phyloP scores from a whole-genome alignment of 2,888 invertebrate genomes.

The Kryphioiulus occultus region DNA sequence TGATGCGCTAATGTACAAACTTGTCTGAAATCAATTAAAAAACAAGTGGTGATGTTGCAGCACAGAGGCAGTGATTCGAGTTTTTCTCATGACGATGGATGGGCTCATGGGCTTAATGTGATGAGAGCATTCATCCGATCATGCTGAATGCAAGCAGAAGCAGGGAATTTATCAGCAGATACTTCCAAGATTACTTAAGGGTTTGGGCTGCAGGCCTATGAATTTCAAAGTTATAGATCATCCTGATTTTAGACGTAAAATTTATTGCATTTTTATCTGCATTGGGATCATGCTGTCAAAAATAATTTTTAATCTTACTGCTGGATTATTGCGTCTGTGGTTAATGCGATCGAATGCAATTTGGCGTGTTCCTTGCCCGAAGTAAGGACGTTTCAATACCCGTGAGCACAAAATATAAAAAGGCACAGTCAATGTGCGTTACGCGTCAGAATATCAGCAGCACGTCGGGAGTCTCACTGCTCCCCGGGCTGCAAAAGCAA shows the following conservation, averaged over 20 bases:
- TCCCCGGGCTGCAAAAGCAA: background rate
- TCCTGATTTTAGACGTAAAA: too few species aligned
- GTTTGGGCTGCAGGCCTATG: background rate
- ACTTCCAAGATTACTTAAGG: background rate
- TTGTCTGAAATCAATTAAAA: constrained; percentile 20
- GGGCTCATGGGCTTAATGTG: background rate
- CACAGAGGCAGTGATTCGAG: background rate
- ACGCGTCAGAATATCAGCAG: background rate
- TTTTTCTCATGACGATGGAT: background rate
- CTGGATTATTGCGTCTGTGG: background rate
- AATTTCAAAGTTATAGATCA: too few species aligned
- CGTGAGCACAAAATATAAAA: background rate
- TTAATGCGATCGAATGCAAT: background rate
- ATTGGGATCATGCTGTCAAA: too few species aligned
- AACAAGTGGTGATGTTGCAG: constrained; percentile 25
- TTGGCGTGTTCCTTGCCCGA: background rate
- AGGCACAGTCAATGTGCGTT: background rate
- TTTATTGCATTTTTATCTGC: too few species aligned
- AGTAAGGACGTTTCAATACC: background rate
- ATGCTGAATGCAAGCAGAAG: background rate
- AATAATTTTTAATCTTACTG: background rate
- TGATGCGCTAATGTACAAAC: constrained; percentile 35
- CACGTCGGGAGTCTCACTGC: background rate
- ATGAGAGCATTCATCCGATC: background rate
- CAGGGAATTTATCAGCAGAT: background rate